Base-by-base conservation (phyloP, 2,888 invertebrate genomes). In the Aleiodes leptofemur region DNA sequence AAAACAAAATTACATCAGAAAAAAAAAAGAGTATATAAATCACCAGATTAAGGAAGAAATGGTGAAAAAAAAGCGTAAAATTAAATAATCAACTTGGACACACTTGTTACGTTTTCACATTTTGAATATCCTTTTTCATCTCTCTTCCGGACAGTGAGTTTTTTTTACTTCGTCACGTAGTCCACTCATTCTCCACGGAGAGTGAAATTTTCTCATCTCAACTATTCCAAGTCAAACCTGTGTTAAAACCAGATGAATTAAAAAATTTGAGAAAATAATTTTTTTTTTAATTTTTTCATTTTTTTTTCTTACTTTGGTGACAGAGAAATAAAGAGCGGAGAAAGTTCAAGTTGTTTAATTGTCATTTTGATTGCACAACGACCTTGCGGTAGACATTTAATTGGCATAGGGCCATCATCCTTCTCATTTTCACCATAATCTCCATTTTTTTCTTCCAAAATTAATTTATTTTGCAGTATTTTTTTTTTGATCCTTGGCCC, bases 1-100 rank as follows among this genome's bases (percentile, higher is more conserved):
- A 77, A 79, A 82, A 81, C 83, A 82, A 82, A 83, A 83, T 84
- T 82, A 82, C 84, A 81, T 83, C 79, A 84, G 83, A 82, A 77
- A 72, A 79, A 77, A 51, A 69, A 48, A 57, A 69, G 6, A 34
- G 51, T 29, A 31, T 51, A 14, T 51, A 14, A 68, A 34, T 51
- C 43, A 43, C 8, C 9, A 43, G 11, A 72, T 66, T 51, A 50
- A 3, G 16, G 43, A 56, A 64, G 70, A 14, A 43, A 59, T 38
- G 38, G 23, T 23, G 38, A 34, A 34, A 73, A 70, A 57, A 59
- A 29, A 14, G 34, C 23, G 23, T 23, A 23, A 23, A 34, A 34
- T 34, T 34, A 34, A 34, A 34, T 34, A 34, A 38, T 8, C 23
- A 23, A 23, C 23, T 23, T n/a, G 23, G n/a, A 57, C 29, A 57